These are phyloP conservation scores for Tetanocera ferruginea DNA, from an alignment of 2,888 invertebrate species.

Conservation along the genomic window DNA sequence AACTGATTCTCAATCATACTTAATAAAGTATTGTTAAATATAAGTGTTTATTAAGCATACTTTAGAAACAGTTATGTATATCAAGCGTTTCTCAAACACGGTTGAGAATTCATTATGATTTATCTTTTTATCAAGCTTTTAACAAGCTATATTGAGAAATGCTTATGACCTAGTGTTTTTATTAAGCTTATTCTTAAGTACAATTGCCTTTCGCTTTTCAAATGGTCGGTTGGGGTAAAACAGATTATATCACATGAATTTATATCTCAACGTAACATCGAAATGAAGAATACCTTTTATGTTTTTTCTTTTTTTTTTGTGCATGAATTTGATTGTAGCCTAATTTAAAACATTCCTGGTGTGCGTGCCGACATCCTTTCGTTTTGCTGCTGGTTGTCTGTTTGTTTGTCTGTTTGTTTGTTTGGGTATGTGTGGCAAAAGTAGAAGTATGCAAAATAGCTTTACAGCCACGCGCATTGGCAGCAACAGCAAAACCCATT, in stretches of 20 bases:
- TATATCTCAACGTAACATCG: constrained; percentile 5
- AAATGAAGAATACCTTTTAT: neutral
- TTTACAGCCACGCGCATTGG: constrained; percentile 41
- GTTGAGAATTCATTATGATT: too few species aligned
- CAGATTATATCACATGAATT: neutral
- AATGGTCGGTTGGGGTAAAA: too few species aligned
- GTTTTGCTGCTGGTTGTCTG: constrained; percentile 42
- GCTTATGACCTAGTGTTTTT: too few species aligned
- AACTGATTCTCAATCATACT: too few species aligned
- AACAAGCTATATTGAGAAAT: too few species aligned
- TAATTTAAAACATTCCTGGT: constrained; percentile 52
- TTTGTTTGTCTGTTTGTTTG: constrained; percentile 23
- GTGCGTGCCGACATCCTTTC: constrained; percentile 10
- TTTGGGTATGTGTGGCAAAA: neutral
- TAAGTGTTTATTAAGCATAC: too few species aligned
- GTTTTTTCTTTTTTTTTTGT: constrained; percentile 20
- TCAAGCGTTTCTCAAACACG: too few species aligned
- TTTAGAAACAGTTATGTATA: too few species aligned
- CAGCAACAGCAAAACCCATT: constrained; percentile 52
- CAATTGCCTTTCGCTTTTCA: too few species aligned
- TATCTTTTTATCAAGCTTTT: too few species aligned
- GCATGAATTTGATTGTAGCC: constrained; percentile 60
- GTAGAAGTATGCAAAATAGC: constrained; percentile 14
- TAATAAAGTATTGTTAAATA: too few species aligned
- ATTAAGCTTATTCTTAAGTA: too few species aligned